Evolutionary conservation across 37 sponge, comb jelly and placozoan genomes (phyloP), one percentile per base, ranked within the genome.

Genomic region (Ephydatia muelleri): DNA sequence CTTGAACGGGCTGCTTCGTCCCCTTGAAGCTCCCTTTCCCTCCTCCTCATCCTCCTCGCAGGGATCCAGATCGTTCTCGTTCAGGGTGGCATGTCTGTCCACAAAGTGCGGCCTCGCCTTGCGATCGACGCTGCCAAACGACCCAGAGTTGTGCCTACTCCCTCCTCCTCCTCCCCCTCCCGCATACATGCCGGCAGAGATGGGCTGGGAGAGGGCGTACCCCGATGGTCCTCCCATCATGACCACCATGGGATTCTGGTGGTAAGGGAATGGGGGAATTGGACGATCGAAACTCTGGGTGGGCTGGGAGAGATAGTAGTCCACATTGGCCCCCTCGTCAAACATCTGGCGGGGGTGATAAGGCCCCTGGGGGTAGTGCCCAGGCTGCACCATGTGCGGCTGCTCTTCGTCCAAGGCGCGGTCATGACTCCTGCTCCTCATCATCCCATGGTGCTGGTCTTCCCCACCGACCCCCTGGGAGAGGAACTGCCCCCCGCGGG

Each of bases 171-270:
- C 72, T 71, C 72, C 32, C 72, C 32, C 72, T 79, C 80, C 27
- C 23, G 25, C 4, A 37, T 40, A 40, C 76, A 76, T 75, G 11
- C 70, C 40, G 8, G 49, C 85, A 22, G 57, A 21, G 57, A 57
- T 57, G 16, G 93, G 93, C 78, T 92, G 93, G 57, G 93, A 92
- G 86, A 92, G 93, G 36, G 89, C 83, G 32, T 37, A 71, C 2
- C 93, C 93, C 22, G 83, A 77, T 0, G 80, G 85, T 26, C 81
- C 80, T 22, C 85, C 82, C 85, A 84, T 84, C 31, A 35, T 30
- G 31, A 65, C 23, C 30, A 65, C 34, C 82, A 81, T 33, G 23
- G 88, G 83, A 28, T 27, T 37, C 12, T 78, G 29, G 70, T 29
- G 68, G 65, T 6, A 64, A 13, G 39, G 68, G 21, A 23, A 6